Evolutionary conservation across 2,797 vertebrate genomes (phyloP).

Genomic region (Anguilla obscura): DNA sequence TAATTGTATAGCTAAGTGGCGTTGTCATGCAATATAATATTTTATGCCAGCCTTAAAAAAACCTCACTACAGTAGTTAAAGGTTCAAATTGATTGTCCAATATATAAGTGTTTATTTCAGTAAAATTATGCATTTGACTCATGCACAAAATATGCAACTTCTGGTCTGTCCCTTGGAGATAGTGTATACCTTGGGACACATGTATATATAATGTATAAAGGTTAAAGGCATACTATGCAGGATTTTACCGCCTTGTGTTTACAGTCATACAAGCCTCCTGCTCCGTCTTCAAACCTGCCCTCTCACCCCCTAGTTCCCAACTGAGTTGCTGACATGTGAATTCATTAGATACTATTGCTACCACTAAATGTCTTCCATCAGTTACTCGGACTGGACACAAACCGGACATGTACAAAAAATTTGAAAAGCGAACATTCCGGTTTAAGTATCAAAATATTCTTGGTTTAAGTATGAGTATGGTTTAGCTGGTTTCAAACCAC

Average conservation of each 20-base stretch:
- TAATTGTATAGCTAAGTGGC: background rate
- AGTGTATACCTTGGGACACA: background rate
- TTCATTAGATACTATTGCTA: background rate
- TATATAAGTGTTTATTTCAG: background rate
- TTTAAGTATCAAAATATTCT: background rate
- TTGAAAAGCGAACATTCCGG: no score
- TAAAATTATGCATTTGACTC: background rate
- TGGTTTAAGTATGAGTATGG: background rate
- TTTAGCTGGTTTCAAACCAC: background rate
- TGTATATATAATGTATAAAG: background rate
- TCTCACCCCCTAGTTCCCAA: background rate
- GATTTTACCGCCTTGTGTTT: no score
- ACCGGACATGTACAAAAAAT: no score
- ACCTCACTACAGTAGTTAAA: background rate
- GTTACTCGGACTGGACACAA: no score
- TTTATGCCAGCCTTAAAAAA: background rate
- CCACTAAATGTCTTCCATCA: background rate
- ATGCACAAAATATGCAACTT: background rate
- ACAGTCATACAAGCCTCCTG: no score
- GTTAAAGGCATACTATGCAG: background rate
- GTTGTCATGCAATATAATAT: background rate
- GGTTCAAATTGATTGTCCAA: background rate
- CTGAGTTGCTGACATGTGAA: background rate
- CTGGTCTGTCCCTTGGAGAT: background rate
- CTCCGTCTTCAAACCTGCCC: no score